These are phyloP conservation scores for Dromius quadrimaculatus DNA, from an alignment of 2,888 invertebrate species.

Conservation along the genomic window DNA sequence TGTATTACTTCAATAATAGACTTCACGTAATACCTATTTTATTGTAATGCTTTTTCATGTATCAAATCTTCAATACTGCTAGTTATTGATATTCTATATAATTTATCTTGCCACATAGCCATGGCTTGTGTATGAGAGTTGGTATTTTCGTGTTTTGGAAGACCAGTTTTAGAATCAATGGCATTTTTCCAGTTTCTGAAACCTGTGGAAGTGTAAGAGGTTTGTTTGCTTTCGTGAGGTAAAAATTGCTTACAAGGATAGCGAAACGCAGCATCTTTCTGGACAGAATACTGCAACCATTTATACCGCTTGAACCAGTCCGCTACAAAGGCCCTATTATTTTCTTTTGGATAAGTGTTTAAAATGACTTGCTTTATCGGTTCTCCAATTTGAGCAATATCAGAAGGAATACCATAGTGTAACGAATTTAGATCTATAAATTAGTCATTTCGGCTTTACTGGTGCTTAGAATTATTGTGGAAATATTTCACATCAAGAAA, in stretches of 20 bases:
- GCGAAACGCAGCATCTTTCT: background rate
- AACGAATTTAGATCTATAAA: too few species aligned
- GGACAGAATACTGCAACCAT: background rate
- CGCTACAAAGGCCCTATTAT: background rate
- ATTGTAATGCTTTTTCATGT: conserved; percentile 27
- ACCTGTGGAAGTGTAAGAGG: conserved; percentile 31
- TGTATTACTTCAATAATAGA: conserved; percentile 42
- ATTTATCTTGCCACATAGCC: conserved; percentile 39
- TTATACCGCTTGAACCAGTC: too few species aligned
- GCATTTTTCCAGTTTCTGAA: conserved; percentile 43
- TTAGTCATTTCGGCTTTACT: too few species aligned
- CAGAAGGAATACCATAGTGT: too few species aligned
- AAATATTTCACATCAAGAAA: too few species aligned
- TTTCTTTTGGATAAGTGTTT: background rate
- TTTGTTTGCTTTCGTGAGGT: too few species aligned
- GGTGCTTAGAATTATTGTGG: too few species aligned
- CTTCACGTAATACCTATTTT: conserved; percentile 47
- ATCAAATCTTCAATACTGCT: conserved; percentile 15
- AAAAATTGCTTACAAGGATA: background rate
- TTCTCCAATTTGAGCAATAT: conserved; percentile 36
- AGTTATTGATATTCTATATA: background rate
- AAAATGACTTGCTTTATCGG: conserved; percentile 30
- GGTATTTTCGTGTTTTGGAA: conserved; percentile 37
- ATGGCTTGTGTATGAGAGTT: conserved; percentile 35
- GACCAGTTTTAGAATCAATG: conserved; percentile 15